Percentiles rank a stretch among this genome's conserved stretches.
Conservation (phyloP, 2,113 vertebrate genomes). For the Platichthys stellatus region DNA sequence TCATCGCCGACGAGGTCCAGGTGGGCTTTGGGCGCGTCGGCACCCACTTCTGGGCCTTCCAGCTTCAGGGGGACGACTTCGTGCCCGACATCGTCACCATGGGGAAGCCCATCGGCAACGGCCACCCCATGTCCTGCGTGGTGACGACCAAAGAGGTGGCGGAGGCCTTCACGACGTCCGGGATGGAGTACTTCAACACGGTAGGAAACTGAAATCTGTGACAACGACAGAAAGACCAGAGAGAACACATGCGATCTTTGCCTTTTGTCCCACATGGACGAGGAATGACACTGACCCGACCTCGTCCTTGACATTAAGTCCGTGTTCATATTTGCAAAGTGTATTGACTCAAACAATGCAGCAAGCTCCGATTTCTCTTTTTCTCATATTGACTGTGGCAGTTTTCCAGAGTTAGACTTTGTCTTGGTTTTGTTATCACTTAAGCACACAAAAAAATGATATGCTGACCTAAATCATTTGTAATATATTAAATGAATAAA, state of each 20-base stretch:
- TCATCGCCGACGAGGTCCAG: conserved; percentile 97
- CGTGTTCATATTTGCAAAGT: conserved; percentile 1
- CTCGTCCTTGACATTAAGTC: background rate
- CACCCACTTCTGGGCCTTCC: conserved; percentile 95
- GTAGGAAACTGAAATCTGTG: conserved; percentile 75
- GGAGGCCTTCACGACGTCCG: conserved; percentile 88
- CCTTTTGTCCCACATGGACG: background rate
- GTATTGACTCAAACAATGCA: background rate
- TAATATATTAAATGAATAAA: too few relatives aligned
- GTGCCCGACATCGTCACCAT: conserved; percentile 97
- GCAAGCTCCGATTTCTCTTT: too few relatives aligned
- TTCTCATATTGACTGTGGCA: too few relatives aligned
- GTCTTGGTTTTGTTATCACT: background rate
- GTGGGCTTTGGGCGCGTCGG: conserved; percentile 96
- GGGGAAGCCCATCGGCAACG: conserved; percentile 98
- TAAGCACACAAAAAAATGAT: background rate
- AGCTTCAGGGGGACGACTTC: conserved; percentile 91
- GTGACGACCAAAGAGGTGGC: conserved; percentile 93
- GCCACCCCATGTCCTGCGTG: conserved; percentile 97
- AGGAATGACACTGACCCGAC: conserved; percentile 14
- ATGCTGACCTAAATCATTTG: background rate
- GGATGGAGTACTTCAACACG: conserved; percentile 97
- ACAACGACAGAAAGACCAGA: background rate
- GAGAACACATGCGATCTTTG: background rate
- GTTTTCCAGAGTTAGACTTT: too few relatives aligned